Evolutionary conservation across 2,888 invertebrate species (phyloP).

Genomic region (Drosophila nigritarsus): DNA sequence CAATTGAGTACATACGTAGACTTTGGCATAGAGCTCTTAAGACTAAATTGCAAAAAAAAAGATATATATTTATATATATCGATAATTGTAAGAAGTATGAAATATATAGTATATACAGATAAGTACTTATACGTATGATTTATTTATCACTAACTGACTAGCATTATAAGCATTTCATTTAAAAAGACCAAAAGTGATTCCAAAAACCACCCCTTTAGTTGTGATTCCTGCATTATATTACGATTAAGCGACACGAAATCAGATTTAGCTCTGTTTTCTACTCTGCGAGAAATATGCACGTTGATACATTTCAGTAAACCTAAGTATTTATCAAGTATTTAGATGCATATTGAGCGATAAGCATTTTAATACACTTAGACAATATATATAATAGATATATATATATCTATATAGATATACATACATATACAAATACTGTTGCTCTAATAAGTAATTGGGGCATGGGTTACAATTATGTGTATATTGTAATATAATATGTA

Average conservation of each 20-base stretch:
- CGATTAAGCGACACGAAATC: neutral
- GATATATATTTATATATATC: slow-evolving; percentile 21
- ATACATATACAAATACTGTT: slow-evolving; percentile 79
- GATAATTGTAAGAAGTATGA: slow-evolving; percentile 7
- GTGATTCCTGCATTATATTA: slow-evolving; percentile 1
- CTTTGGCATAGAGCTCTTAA: slow-evolving; percentile 47
- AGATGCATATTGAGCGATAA: slow-evolving; percentile 28
- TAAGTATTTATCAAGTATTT: slow-evolving; percentile 33
- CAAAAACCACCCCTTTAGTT: slow-evolving; percentile 6
- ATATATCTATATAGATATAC: slow-evolving; percentile 39
- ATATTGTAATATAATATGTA: slow-evolving; percentile 15
- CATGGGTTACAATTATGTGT: slow-evolving; percentile 20
- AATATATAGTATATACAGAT: slow-evolving; percentile 34
- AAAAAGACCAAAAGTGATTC: neutral
- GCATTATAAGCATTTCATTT: slow-evolving; percentile 45
- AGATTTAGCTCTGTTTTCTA: slow-evolving; percentile 19
- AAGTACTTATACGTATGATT: slow-evolving; percentile 26
- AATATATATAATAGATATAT: slow-evolving; percentile 36
- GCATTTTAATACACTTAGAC: slow-evolving; percentile 30
- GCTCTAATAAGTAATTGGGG: slow-evolving; percentile 57
- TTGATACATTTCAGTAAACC: slow-evolving; percentile 42
- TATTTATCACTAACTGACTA: slow-evolving; percentile 62
- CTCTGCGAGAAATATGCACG: slow-evolving; percentile 34
- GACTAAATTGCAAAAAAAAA: slow-evolving; percentile 43
- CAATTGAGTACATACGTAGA: slow-evolving; percentile 41